Conservation (phyloP, 1,140 invertebrate genomes). For the Mercenaria mercenaria region DNA sequence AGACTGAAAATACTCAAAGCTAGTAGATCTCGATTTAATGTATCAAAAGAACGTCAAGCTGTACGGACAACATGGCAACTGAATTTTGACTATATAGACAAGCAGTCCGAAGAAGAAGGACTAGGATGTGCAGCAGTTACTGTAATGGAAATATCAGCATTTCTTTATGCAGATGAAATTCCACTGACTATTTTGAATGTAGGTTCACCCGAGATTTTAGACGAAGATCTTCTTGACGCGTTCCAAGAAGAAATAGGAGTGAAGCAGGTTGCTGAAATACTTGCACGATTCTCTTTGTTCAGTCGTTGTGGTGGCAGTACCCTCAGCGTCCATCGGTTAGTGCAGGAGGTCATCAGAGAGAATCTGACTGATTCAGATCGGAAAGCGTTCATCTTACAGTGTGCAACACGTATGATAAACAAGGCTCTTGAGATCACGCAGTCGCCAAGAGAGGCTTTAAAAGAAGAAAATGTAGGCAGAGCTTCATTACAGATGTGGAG, state of each 20-base stretch:
- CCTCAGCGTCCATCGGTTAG: background rate
- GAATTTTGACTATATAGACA: slow-evolving; percentile 55
- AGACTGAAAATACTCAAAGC: background rate
- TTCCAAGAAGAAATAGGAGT: background rate
- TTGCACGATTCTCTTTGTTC: background rate
- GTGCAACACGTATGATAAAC: slow-evolving; percentile 52
- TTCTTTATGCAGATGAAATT: slow-evolving; percentile 41
- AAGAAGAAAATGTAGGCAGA: slow-evolving; percentile 1
- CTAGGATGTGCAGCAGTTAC: background rate
- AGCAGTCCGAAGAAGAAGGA: slow-evolving; percentile 1
- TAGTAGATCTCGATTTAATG: background rate
- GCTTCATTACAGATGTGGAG: slow-evolving; percentile 45
- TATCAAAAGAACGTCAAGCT: background rate
- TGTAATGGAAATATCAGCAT: slow-evolving; percentile 36
- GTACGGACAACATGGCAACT: slow-evolving; percentile 57
- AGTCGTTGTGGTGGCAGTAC: background rate
- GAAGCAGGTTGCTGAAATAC: background rate
- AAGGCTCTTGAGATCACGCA: slow-evolving; percentile 6
- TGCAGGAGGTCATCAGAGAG: slow-evolving; percentile 30
- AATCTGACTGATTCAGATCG: slow-evolving; percentile 11
- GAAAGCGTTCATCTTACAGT: background rate
- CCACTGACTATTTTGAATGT: background rate
- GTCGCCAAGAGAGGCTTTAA: slow-evolving; percentile 32
- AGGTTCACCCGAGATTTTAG: background rate
- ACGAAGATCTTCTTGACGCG: background rate